phyloP scores from a whole-genome alignment of 2,888 invertebrate genomes.

The Nomada hirtipes region DNA sequence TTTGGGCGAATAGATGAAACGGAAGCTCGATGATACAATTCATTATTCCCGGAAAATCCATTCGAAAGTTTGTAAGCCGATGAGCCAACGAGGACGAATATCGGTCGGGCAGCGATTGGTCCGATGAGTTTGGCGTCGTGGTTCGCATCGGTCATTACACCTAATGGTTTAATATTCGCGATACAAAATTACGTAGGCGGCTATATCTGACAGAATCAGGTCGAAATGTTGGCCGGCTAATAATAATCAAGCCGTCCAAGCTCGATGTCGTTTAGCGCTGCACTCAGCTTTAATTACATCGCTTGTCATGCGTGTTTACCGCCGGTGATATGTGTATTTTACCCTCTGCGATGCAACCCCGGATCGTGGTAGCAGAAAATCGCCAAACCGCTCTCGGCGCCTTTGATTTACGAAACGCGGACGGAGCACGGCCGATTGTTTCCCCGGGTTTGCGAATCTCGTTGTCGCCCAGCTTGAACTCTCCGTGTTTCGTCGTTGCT shows the following conservation, averaged over 20 bases:
- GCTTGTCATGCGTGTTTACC: constrained; percentile 66
- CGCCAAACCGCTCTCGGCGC: constrained; percentile 3
- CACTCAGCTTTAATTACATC: constrained; percentile 74
- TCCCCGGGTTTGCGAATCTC: neutral
- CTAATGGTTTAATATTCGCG: constrained; percentile 71
- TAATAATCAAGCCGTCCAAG: constrained; percentile 70
- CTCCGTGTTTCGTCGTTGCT: neutral
- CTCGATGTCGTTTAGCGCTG: constrained; percentile 66
- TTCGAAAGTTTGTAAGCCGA: constrained; percentile 37
- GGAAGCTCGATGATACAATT: constrained; percentile 27
- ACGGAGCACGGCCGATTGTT: constrained; percentile 21
- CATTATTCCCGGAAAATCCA: constrained; percentile 39
- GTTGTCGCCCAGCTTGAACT: neutral
- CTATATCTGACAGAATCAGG: constrained; percentile 67
- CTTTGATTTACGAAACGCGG: constrained; percentile 36
- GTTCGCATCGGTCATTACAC: constrained; percentile 61
- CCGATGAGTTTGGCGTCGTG: constrained; percentile 55
- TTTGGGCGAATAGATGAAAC: constrained; percentile 11
- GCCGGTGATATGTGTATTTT: constrained; percentile 52
- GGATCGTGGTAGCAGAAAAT: constrained; percentile 34
- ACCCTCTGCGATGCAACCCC: constrained; percentile 19
- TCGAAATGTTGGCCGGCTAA: constrained; percentile 69
- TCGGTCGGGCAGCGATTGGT: constrained; percentile 52
- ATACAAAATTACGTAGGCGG: constrained; percentile 67
- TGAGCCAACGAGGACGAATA: constrained; percentile 2